Base-by-base conservation (phyloP, 2,888 invertebrate species). In the Agrotis exclamationis region DNA sequence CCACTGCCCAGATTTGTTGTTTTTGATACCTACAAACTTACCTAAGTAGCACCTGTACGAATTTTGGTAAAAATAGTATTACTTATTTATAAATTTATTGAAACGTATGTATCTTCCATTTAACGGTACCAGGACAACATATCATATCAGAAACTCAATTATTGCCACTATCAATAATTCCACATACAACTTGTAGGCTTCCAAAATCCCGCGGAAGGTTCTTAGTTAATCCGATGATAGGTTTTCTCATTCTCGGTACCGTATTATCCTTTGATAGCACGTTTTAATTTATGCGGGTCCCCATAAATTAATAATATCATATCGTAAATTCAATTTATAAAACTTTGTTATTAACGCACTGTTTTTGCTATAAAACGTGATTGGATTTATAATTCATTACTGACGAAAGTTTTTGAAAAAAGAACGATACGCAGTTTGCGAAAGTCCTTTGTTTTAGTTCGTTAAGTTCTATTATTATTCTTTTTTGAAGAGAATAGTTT, bases 241-340 rank as follows among this genome's bases (percentile, higher is more conserved):
- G 88, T 87, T 87, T 86, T 85, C 86, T 84, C 81, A 76, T 82
- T 82, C 81, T 74, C 84, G 74, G 70, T 79, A 77, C 83, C 76
- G 78, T 80, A 85, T 87, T 82, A 88, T 86, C 85, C 83, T 85
- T 76, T 72, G 74, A 79, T 76, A 84, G 83, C 75, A 85, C 64
- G 82, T 82, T 88, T 85, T 85, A 89, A 89, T 89, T 81, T 89
- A 89, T 89, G 88, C 88, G 82, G 89, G 89, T 67, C 50, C 54
- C 67, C 73, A 80, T 84, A 80, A 82, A 82, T 83, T 80, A 64
- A 53, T 78, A 70, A 82, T 73, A 77, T 80, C 68, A 73, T 80
- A 80, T 73, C 72, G 54, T 64, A 80, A 82, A 74, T 80, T 79
- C 74, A 72, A 84, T 80, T 77, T 63, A 47, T 82, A 68, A 67